Conservation (phyloP, 2,113 vertebrate genomes). For the Hyperopisus bebe region DNA sequence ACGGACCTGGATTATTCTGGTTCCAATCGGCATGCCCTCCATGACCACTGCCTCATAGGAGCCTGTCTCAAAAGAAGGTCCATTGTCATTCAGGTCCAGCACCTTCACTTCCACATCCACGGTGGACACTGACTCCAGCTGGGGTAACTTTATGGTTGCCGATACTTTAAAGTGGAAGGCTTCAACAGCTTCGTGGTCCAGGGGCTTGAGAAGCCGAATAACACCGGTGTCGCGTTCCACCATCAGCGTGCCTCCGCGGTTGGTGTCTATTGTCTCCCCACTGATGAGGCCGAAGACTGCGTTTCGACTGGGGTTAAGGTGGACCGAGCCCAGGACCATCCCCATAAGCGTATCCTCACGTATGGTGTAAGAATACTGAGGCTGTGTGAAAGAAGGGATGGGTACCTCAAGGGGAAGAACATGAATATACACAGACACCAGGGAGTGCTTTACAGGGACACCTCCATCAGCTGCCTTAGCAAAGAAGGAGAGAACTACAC, state of each 20-base stretch:
- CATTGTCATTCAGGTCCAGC: slow-evolving; percentile 92
- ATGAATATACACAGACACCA: slow-evolving; percentile 91
- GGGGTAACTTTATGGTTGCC: slow-evolving; percentile 71
- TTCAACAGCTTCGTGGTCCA: slow-evolving; percentile 77
- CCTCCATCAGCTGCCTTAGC: slow-evolving; percentile 91
- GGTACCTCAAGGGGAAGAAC: slow-evolving; percentile 78
- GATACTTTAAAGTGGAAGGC: slow-evolving; percentile 85
- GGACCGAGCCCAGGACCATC: slow-evolving; percentile 78
- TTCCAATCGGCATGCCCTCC: slow-evolving; percentile 91
- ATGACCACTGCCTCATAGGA: slow-evolving; percentile 83
- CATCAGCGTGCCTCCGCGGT: slow-evolving; percentile 72
- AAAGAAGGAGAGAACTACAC: slow-evolving; percentile 87
- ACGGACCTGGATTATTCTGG: slow-evolving; percentile 81
- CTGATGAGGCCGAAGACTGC: slow-evolving; percentile 70
- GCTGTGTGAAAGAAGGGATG: slow-evolving; percentile 83
- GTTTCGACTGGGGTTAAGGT: slow-evolving; percentile 66
- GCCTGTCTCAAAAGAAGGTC: slow-evolving; percentile 78
- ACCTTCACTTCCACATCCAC: slow-evolving; percentile 90
- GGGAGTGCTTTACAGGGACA: slow-evolving; percentile 77
- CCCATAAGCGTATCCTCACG: slow-evolving; percentile 80
- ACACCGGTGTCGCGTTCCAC: slow-evolving; percentile 82
- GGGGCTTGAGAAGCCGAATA: slow-evolving; percentile 75
- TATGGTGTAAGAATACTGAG: slow-evolving; percentile 86
- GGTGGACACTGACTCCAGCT: slow-evolving; percentile 74
- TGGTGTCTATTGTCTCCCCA: slow-evolving; percentile 79